Evolutionary conservation across 2,113 vertebrate species (phyloP), one percentile per base, ranked within the genome.

Genomic region (Malurus alboscapulatus): DNA sequence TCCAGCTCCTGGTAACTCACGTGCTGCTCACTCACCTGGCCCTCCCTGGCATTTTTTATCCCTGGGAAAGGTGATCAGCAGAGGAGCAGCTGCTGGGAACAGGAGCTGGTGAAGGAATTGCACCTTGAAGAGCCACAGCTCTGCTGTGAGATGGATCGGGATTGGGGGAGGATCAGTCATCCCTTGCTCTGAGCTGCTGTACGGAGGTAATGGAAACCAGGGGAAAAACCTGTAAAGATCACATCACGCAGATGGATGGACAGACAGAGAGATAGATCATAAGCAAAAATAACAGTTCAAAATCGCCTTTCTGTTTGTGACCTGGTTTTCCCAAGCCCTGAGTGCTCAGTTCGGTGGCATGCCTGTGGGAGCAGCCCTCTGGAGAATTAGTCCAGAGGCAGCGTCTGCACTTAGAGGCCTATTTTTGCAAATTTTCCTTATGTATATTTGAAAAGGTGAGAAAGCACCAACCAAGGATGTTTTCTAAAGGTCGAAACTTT

Each of bases 401-500:
- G 53, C 57, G 21, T 22, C 90, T 75, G 72, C 85, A 84, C 79
- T 81, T 68, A 77, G 21, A 91, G 72, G n/a, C 44, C 53, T 86
- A 73, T 89, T 93, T 92, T 80, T 87, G 55, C 94, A 92, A 61
- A 65, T 74, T 84, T 94, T 94, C 17, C 24, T 44, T 87, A 92
- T 74, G 73, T 84, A 45, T 92, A 71, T 94, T 89, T 88, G 85
- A 89, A 91, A 95, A 95, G 82, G 75, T 61, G 36, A 94, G 48
- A 88, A 91, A 72, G 79, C 63, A 90, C 48, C 30, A 77, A 48
- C 59, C 47, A 74, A 80, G 76, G 82, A 93, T 54, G 65, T 78
- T 94, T 90, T 81, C 72, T 93, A 95, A 95, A 95, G 82, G 93
- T 94, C 51, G 4, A 88, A 67, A 15, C 63, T 87, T 93, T 74